Base-by-base conservation (phyloP, 2,113 vertebrate genomes). In the Saccopteryx bilineata region DNA sequence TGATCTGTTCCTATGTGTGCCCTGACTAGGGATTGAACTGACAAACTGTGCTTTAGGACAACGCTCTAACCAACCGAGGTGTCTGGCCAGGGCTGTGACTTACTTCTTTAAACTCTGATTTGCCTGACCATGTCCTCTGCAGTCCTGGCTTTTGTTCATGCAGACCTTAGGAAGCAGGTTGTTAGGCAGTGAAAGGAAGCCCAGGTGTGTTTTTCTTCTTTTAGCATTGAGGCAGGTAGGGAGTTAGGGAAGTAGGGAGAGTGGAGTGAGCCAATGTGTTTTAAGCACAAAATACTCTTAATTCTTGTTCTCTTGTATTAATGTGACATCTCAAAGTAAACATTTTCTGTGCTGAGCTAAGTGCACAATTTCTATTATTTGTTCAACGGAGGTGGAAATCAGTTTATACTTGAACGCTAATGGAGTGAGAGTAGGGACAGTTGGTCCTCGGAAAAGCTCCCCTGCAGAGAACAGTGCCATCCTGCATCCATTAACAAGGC, bases 71-170 rank as follows among this genome's bases (percentile, higher is more conserved):
- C 39, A 39, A 39, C 39, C 39, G 39, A 39, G 39, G 39, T 39
- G 39, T 39, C 39, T 39, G 39, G 39, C 39, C 39, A 39, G 39
- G 39, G 39, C 39, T 39, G 39, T 39, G 39, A 39, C 39, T 39
- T 39, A 39, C 39, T 23, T 61, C 39, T 75, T 63, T 80, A 79
- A 56, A 81, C 52, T 85, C n/a, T 24, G 2, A 54, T 76, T 80
- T 72, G 54, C 14, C 74, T 74, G 39, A 56, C 60, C n/a, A 48
- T 61, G n/a, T 76, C 63, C n/a, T 58, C 46, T 63, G 54, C 80
- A 76, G 72, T 81, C 48, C 69, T 46, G 76, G 26, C 80, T 95
- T 84, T 84, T 78, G n/a, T 61, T 81, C 80, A 39, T 31, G 50
- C 48, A 85, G 50, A 66, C 86, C 54, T 74, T 26, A 61, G 79